These are phyloP conservation scores for Microtus montanus DNA, from an alignment of 2,113 vertebrate species.

Conservation along the genomic window DNA sequence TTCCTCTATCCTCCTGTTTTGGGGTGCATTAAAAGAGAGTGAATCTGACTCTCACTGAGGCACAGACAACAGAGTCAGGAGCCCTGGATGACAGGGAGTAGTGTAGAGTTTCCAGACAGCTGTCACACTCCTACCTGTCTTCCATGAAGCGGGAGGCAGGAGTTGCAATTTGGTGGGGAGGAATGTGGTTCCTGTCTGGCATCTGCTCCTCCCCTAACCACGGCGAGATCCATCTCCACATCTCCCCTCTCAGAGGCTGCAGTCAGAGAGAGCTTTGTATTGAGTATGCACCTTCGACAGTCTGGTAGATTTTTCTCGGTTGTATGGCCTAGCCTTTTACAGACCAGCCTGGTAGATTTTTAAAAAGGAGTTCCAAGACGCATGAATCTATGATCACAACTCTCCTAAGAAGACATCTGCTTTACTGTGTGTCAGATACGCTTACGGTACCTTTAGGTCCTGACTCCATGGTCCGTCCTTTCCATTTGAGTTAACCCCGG, in stretches of 20 bases:
- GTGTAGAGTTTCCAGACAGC: not conserved
- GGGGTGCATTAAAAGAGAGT: not conserved
- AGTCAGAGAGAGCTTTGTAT: not conserved
- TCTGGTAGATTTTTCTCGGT: not conserved
- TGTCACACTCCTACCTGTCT: not conserved
- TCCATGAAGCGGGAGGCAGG: not conserved
- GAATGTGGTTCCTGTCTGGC: not conserved
- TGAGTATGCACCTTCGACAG: not conserved
- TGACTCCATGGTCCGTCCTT: not conserved
- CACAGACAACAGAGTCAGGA: not conserved
- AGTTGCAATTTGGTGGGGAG: not conserved
- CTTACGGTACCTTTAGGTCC: not conserved
- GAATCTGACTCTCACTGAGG: not conserved
- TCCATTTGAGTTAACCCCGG: not conserved
- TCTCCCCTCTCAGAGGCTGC: not conserved
- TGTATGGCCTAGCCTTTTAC: not conserved
- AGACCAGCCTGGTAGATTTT: not conserved
- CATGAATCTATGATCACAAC: not conserved
- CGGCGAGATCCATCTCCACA: not conserved
- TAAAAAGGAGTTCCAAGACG: constrained; percentile 10
- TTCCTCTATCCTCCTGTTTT: not conserved
- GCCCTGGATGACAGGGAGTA: not conserved
- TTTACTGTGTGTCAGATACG: not conserved
- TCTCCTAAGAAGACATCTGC: not conserved
- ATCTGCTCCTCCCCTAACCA: not conserved